A percentile compares a stretch with the other conserved stretches of the same genome.
Conservation (phyloP, 1,140 invertebrate genomes). For the Euura saliciscinereae region DNA sequence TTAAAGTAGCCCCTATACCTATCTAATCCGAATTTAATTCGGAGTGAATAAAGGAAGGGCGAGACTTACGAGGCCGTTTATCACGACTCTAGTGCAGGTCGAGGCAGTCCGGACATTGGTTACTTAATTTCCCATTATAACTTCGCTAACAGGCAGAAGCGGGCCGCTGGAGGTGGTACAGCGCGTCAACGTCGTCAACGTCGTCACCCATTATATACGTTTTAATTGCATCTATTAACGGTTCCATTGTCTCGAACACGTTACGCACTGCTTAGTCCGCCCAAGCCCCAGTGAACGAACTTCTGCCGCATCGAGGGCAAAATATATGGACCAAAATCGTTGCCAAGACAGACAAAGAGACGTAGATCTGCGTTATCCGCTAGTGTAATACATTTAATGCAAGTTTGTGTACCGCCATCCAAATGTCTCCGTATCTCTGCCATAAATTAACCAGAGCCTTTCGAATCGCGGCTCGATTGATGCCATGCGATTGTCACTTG, state of each 20-base stretch:
- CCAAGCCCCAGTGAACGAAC: background rate
- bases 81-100: background rate
- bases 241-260: slow-evolving; percentile 34
- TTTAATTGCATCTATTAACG: slow-evolving; percentile 50
- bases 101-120: background rate
- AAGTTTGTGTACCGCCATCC: background rate
- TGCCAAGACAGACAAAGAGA: background rate
- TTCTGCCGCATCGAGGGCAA: background rate
- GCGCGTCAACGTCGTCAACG: slow-evolving; percentile 35
- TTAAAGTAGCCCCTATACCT: background rate
- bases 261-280: slow-evolving; percentile 1
- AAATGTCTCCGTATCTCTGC: background rate
- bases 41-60: background rate
- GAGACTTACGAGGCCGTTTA: slow-evolving; percentile 6
- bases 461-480: background rate
- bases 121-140: slow-evolving; percentile 6
- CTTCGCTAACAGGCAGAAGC: background rate
- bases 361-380: background rate
- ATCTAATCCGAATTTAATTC: background rate
- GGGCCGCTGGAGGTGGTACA: background rate
- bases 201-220: slow-evolving; percentile 31
- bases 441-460: background rate
- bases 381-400: background rate
- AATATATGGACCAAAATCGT: background rate
- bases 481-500: background rate